Base-by-base conservation (phyloP, 2,888 invertebrate genomes). In the Lasiommata megera region DNA sequence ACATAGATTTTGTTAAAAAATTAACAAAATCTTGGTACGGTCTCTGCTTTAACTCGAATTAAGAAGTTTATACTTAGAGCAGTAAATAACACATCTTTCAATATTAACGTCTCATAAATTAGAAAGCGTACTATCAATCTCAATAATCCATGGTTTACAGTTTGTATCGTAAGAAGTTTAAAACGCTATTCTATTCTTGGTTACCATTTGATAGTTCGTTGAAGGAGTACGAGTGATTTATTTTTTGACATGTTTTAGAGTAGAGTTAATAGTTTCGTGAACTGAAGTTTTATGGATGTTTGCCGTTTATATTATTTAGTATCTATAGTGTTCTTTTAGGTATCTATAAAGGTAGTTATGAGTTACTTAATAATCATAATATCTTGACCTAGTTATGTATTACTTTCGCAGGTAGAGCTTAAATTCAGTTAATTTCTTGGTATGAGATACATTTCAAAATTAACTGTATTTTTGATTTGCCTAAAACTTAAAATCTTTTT, bases 181-280 rank as follows among this genome's bases (percentile, higher is more conserved):
- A 36, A 55, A 31, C 36, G 36, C 55, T 60, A 54, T 54, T 60
- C 60, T 63, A 65, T 63, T 63, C 60, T 56, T 48, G 65, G 54
- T 41, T 60, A 46, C 31, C 36, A 53, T 58, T 58, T 50, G 14
- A 56, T 61, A 38, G 53, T 58, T 61, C 61, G 51, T 47, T 43
- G 57, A 57, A 63, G 56, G 54, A 56, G 55, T 57, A 56, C 46
- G 53, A 56, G 47, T 60, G 56, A 62, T 65, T 63, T 62, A 62
- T 62, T 47, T 40, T 47, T 57, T 54, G 63, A 62, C 63, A 58
- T 52, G 60, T 62, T 60, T 62, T 56, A 60, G 56, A 58, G 62
- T 56, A 54, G 40, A 54, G 56, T 55, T 41, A 46, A 5, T 3
- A 23, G 54, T 50, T 58, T 60, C 54, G 47, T 53, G 64, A 43